A percentile compares a stretch with the other conserved stretches of the same genome.
phyloP scores from a whole-genome alignment of 1,140 invertebrate species.

The Bursaphelenchus mucronatus region DNA sequence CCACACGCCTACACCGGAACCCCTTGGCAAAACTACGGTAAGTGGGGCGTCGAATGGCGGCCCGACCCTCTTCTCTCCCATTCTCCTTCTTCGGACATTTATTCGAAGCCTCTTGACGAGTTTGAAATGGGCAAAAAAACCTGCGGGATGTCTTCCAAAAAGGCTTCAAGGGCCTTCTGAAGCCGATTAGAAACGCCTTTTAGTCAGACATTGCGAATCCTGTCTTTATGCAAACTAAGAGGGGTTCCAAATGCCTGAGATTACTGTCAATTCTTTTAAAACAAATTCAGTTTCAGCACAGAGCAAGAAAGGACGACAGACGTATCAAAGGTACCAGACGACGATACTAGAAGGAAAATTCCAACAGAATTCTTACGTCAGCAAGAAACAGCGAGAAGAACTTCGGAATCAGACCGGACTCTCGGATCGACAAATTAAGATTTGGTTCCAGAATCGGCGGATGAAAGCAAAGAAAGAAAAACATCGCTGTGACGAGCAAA shows the following conservation, averaged over 20 bases:
- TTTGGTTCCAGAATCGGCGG: constrained; percentile 55
- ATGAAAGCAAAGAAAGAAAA: constrained; percentile 53
- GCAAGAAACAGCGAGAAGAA: constrained; percentile 52
- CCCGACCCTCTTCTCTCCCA: neutral
- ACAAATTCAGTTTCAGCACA: constrained; percentile 33
- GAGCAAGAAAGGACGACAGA: constrained; percentile 62
- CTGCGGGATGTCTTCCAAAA: constrained; percentile 3
- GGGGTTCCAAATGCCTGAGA: neutral
- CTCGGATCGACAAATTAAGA: constrained; percentile 54
- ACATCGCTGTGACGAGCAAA: constrained; percentile 27
- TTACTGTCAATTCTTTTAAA: neutral
- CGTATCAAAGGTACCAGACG: constrained; percentile 65
- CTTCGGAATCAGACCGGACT: constrained; percentile 47
- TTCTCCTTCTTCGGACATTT: constrained; percentile 11
- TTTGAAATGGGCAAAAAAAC: neutral
- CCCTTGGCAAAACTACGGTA: constrained; percentile 47
- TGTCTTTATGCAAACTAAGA: neutral
- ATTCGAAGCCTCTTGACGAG: neutral
- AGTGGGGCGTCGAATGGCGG: constrained; percentile 15
- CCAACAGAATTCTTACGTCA: constrained; percentile 44
- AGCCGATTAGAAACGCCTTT: constrained; percentile 12
- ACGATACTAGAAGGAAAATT: constrained; percentile 49
- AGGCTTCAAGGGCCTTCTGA: constrained; percentile 12
- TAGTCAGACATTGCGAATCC: constrained; percentile 1
- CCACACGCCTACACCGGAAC: constrained; percentile 33